A percentile compares a stretch with the other conserved stretches of the same genome.
Evolutionary conservation across 2,888 invertebrate species (phyloP).

Genomic region (Archips xylosteana): DNA sequence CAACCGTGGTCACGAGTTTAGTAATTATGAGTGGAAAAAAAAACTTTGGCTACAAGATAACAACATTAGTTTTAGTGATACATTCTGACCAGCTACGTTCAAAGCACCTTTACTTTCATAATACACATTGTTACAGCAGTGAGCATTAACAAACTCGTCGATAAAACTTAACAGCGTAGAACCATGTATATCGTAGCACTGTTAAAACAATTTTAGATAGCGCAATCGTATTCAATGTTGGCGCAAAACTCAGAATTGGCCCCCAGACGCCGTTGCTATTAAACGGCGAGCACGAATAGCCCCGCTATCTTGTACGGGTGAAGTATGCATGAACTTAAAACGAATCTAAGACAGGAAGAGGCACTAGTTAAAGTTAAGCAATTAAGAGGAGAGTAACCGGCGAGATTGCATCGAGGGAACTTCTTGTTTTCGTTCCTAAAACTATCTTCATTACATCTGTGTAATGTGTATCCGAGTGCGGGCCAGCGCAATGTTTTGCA

Average conservation of each 20-base stretch:
- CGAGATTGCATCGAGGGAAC: slow-evolving; percentile 76
- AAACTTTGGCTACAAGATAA: too few relatives aligned
- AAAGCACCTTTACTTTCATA: background rate
- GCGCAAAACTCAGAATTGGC: slow-evolving; percentile 35
- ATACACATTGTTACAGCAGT: background rate
- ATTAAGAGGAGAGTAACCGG: slow-evolving; percentile 79
- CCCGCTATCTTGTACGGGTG: slow-evolving; percentile 49
- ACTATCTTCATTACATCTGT: slow-evolving; percentile 81
- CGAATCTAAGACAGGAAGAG: slow-evolving; percentile 71
- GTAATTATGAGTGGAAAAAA: too few relatives aligned
- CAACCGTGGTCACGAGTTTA: too few relatives aligned
- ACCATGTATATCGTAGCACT: slow-evolving; percentile 2
- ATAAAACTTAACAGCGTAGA: slow-evolving; percentile 2
- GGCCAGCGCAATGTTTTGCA: slow-evolving; percentile 48
- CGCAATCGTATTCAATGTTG: slow-evolving; percentile 32
- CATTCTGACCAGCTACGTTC: background rate
- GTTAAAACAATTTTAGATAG: slow-evolving; percentile 39
- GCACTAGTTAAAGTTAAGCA: slow-evolving; percentile 78
- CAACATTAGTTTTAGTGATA: too few relatives aligned
- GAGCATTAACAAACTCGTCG: background rate
- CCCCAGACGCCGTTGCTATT: slow-evolving; percentile 26
- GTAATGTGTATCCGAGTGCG: slow-evolving; percentile 61
- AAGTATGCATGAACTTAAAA: slow-evolving; percentile 73
- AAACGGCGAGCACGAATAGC: slow-evolving; percentile 17
- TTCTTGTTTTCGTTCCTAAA: slow-evolving; percentile 78